Evolutionary conservation across 92 coral and sea anemone genomes (phyloP).

Genomic region (Desmophyllum pertusum): DNA sequence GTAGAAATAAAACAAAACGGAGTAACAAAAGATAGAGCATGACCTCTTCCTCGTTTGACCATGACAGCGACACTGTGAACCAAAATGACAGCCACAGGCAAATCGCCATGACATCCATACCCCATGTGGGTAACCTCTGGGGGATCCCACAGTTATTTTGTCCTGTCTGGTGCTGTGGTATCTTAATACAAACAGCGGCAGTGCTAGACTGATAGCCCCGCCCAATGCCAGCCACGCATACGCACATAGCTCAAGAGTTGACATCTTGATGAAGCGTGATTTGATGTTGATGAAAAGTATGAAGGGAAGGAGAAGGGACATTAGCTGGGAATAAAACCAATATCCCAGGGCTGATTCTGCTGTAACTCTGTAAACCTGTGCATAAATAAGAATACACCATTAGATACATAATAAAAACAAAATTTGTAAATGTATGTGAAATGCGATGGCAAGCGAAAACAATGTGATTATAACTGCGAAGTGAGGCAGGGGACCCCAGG

Average conservation of each 20-base stretch:
- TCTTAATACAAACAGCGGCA: conserved; percentile 61
- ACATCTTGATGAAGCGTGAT: conserved; percentile 69
- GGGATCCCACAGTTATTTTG: conserved; percentile 13
- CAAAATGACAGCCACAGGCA: conserved; percentile 69
- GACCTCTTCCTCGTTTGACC: conserved; percentile 39
- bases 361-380: conserved; percentile 46
- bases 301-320: conserved; percentile 63
- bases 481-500: neutral
- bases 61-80: conserved; percentile 40
- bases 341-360: conserved; percentile 57
- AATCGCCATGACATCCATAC: conserved; percentile 56
- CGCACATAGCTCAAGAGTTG: conserved; percentile 64
- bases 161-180: conserved; percentile 32
- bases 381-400: neutral
- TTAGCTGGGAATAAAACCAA: conserved; percentile 75
- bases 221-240: conserved; percentile 73
- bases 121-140: conserved; percentile 56
- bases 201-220: conserved; percentile 59
- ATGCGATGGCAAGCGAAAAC: neutral
- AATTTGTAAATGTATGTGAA: neutral
- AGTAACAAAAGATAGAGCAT: conserved; percentile 47
- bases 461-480: neutral
- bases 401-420: no score
- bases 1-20: conserved; percentile 53
- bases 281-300: conserved; percentile 64